Evolutionary conservation across 2,888 invertebrate species (phyloP), one percentile per base, ranked within the genome.

Genomic region (Dicyrtomina minuta): DNA sequence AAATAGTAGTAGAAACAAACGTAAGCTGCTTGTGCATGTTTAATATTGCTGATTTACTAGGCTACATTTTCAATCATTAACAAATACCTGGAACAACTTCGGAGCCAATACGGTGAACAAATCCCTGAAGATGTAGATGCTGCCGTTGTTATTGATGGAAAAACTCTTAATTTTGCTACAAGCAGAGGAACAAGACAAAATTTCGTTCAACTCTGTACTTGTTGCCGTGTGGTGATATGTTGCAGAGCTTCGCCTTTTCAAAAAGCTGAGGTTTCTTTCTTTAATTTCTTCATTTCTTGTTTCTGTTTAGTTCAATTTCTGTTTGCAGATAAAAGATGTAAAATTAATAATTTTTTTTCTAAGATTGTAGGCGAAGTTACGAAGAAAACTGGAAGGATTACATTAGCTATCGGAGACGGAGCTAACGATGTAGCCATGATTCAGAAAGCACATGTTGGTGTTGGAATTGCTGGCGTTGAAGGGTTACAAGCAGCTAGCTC

Each of bases 381-480:
- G 0, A 82, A 86, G 58, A 88, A 90, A 79, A 93, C 93, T 1
- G 89, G 90, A 73, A 87, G 89, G 1, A 92, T 96, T 17, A 96
- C 96, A 55, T 84, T 96, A 78, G 96, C 96, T 0, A 95, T 96
- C 79, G 96, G 96, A 3, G 96, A 97, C 83, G 96, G 96, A 12
- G 96, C 96, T 72, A 96, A 97, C 82, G 96, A 97, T 84, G 96
- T 97, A 66, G 96, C 96, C 39, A 97, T 97, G 96, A 96, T 97
- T 76, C 93, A 93, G 82, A 95, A 97, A 80, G 98, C 99, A 1
- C 91, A 96, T 82, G 96, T 99, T 44, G 99, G 99, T 65, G 91
- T 99, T 71, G 99, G 90, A 74, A 98, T 99, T 81, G 96, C 96
- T 51, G 99, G 99, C 49, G 91, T 93, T 13, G 98, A 99, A 84